These are phyloP conservation scores for Tetranychus piercei DNA, from an alignment of 2,888 invertebrate genomes.

Conservation along the genomic window DNA sequence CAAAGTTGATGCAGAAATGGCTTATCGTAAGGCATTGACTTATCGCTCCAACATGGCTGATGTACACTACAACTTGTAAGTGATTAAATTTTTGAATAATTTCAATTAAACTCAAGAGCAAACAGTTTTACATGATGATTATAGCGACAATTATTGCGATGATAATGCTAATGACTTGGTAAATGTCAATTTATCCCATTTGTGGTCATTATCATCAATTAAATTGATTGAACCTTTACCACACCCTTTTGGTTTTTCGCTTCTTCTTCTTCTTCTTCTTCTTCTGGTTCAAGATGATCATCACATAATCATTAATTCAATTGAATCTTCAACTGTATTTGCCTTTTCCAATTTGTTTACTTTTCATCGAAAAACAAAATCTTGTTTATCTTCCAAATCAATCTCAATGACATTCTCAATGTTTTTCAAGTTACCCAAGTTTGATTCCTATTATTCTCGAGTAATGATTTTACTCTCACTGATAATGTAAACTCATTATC, in stretches of 20 bases:
- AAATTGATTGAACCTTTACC: background rate
- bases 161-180: background rate
- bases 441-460: no score
- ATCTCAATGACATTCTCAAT: no score
- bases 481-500: background rate
- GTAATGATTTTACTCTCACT: no score
- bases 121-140: constrained; percentile 31
- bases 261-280: background rate
- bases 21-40: constrained; percentile 70
- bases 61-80: constrained; percentile 96
- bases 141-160: no score
- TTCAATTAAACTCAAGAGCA: constrained; percentile 44
- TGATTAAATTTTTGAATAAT: constrained; percentile 30
- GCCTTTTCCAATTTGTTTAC: background rate
- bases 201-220: background rate
- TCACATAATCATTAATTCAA: background rate
- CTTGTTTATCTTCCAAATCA: no score
- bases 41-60: constrained; percentile 94
- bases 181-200: background rate
- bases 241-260: background rate
- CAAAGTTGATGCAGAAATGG: constrained; percentile 68
- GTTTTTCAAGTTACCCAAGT: no score
- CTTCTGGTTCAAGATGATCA: background rate
- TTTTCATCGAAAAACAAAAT: no score
- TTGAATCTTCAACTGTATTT: background rate